Percentiles rank a stretch among this genome's conserved stretches.
phyloP scores from a whole-genome alignment of 2,797 vertebrate genomes.

The Rhabdophis nuchalis region DNA sequence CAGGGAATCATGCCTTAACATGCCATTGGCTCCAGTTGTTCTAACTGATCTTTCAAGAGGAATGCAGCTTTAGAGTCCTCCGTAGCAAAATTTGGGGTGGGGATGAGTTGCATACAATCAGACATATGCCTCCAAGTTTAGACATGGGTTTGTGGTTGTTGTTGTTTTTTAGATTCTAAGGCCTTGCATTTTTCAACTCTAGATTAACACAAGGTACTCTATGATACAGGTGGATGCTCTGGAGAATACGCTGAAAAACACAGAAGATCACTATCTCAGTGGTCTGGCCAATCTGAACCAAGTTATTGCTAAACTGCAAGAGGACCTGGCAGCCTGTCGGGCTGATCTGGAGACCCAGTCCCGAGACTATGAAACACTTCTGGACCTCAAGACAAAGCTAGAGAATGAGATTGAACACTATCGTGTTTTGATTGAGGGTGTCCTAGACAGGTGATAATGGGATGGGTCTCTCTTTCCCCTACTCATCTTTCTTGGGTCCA shows the following conservation, averaged over 20 bases:
- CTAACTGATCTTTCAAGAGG: neutral
- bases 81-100: neutral
- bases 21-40: neutral
- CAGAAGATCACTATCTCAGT: constrained; percentile 49
- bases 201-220: neutral
- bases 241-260: constrained; percentile 64
- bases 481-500: neutral
- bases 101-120: neutral
- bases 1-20: neutral
- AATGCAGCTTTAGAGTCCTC: neutral
- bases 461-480: neutral
- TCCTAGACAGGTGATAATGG: constrained; percentile 63
- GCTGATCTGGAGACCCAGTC: constrained; percentile 69
- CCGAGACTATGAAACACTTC: constrained; percentile 71
- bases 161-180: neutral
- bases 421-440: constrained; percentile 67
- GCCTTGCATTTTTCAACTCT: neutral
- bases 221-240: constrained; percentile 68
- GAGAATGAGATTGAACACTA: constrained; percentile 77
- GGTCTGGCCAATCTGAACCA: constrained; percentile 60
- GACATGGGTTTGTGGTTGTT: too few relatives aligned
- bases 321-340: constrained; percentile 67
- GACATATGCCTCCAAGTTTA: neutral
- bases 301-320: constrained; percentile 62
- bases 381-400: constrained; percentile 79